Percentiles rank a stretch among this genome's conserved stretches.
Conservation (phyloP, 1,140 invertebrate species). For the Microvelia longipes region DNA sequence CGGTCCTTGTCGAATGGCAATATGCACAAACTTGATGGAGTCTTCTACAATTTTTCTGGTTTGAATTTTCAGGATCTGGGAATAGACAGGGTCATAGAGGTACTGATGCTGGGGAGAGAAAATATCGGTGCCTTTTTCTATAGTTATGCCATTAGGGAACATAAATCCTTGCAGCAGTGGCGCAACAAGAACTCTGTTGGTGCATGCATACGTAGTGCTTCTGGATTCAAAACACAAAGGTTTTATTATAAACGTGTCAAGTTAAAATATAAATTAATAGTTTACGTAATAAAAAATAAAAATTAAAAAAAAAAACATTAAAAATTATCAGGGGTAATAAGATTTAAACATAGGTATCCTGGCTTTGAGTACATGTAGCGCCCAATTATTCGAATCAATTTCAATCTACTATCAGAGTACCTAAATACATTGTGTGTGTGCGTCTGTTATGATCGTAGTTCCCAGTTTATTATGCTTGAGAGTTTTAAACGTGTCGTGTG, state of each 20-base stretch:
- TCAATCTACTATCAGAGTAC: too few species aligned
- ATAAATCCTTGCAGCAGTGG: not conserved
- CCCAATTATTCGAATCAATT: too few species aligned
- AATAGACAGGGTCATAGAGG: not conserved
- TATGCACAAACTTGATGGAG: not conserved
- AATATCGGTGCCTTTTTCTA: not conserved
- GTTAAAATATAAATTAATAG: not conserved
- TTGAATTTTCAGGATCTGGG: not conserved
- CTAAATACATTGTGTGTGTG: too few species aligned
- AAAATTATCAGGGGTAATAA: too few species aligned
- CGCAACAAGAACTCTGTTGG: not conserved
- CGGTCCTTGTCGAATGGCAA: not conserved
- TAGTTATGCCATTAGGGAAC: not conserved
- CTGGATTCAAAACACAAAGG: not conserved
- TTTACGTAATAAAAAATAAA: not conserved
- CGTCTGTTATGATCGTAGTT: too few species aligned
- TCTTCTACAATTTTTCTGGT: not conserved
- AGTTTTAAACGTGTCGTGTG: too few species aligned
- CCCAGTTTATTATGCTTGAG: too few species aligned
- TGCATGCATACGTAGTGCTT: not conserved
- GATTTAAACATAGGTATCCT: too few species aligned
- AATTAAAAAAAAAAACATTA: not conserved
- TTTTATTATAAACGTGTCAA: not conserved
- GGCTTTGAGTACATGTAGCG: too few species aligned
- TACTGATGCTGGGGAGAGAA: not conserved